Percentiles rank a stretch among this genome's conserved stretches.
Conservation (phyloP, 2,113 vertebrate species). For the Empidonax traillii region DNA sequence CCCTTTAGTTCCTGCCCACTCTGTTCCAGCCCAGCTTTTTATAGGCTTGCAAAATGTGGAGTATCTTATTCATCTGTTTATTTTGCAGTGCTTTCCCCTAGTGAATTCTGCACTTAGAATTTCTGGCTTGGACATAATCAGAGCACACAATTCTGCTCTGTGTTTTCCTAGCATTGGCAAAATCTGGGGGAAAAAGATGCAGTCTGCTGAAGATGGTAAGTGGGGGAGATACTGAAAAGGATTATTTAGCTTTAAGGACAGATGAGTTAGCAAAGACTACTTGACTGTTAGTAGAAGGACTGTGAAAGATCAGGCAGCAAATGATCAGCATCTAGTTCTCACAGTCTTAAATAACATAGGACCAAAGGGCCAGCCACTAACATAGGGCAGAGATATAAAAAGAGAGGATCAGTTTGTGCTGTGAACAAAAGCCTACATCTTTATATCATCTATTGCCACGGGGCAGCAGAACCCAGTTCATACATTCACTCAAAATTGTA, state of each 20-base stretch:
- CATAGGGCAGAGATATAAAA: neutral
- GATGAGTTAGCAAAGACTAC: neutral
- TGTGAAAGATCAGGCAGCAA: neutral
- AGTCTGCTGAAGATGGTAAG: neutral
- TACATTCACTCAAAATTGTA: neutral
- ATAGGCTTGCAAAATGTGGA: neutral
- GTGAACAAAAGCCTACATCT: neutral
- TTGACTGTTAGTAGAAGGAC: neutral
- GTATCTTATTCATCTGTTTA: constrained; percentile 29
- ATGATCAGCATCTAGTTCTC: neutral
- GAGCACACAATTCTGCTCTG: neutral
- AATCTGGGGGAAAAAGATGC: neutral
- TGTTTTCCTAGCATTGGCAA: neutral
- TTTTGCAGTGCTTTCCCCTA: constrained; percentile 11
- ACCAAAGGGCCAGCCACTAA: neutral
- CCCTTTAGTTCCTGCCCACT: constrained; percentile 17
- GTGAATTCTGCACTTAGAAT: neutral
- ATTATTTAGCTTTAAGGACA: neutral
- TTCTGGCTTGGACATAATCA: constrained; percentile 28
- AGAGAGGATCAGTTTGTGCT: neutral
- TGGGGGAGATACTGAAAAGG: neutral
- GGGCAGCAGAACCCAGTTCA: neutral
- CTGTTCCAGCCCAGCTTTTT: constrained; percentile 29
- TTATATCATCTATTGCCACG: neutral
- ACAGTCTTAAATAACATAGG: neutral